Evolutionary conservation across 2,113 vertebrate species (phyloP).

Genomic region (Eleginops maclovinus): DNA sequence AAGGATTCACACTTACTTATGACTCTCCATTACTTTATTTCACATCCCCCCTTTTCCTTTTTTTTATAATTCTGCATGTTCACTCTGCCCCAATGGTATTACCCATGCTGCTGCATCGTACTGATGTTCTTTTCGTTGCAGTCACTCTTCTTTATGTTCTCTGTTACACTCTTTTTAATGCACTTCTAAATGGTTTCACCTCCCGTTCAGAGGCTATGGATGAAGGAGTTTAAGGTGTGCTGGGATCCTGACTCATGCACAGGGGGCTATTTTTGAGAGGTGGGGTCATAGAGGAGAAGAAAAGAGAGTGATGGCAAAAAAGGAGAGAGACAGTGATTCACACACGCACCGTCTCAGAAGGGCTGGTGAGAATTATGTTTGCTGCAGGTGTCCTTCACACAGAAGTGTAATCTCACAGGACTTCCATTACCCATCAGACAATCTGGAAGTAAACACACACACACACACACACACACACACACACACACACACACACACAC

Average conservation of each 20-base stretch:
- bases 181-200: slow-evolving; percentile 5
- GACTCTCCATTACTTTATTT: slow-evolving; percentile 17
- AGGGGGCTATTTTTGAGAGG: slow-evolving; percentile 61
- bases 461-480: slow-evolving; percentile 20
- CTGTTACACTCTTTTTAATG: slow-evolving; percentile 10
- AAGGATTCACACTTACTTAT: slow-evolving; percentile 39
- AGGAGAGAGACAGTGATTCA: slow-evolving; percentile 76
- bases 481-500: slow-evolving; percentile 6
- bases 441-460: slow-evolving; percentile 51
- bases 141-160: slow-evolving; percentile 7
- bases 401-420: slow-evolving; percentile 70
- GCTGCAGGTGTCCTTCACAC: slow-evolving; percentile 70
- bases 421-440: slow-evolving; percentile 55
- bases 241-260: slow-evolving; percentile 47
- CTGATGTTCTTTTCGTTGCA: slow-evolving; percentile 30
- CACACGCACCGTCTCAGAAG: slow-evolving; percentile 59
- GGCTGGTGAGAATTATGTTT: slow-evolving; percentile 76
- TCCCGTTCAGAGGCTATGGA: slow-evolving; percentile 17
- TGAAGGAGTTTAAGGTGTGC: slow-evolving; percentile 12
- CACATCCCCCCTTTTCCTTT: slow-evolving; percentile 37
- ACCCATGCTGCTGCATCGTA: background rate
- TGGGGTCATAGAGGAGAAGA: background rate
- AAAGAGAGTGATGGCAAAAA: background rate
- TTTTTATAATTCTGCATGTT: slow-evolving; percentile 15
- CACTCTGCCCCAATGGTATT: slow-evolving; percentile 18